Evolutionary conservation across 2,113 vertebrate genomes (phyloP).

Genomic region (Lethenteron reissneri): DNA sequence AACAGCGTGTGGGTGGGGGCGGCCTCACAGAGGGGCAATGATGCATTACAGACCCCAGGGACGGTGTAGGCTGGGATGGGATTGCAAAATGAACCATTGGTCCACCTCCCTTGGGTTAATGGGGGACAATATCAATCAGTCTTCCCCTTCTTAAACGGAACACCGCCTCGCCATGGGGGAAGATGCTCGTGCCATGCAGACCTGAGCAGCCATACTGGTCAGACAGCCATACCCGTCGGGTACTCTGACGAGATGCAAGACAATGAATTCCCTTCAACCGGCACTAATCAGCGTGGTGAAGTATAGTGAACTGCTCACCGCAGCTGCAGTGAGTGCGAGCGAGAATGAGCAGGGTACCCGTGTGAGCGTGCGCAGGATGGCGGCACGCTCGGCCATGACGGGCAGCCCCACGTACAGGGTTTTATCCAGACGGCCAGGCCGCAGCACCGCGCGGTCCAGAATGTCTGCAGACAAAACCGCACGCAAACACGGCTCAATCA

Average conservation of each 20-base stretch:
- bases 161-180: background rate
- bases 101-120: too few relatives aligned
- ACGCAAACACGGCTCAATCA: too few relatives aligned
- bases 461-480: conserved; percentile 32
- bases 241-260: too few relatives aligned
- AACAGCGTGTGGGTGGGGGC: too few relatives aligned
- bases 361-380: conserved; percentile 70
- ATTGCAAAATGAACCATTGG: too few relatives aligned
- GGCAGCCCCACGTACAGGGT: conserved; percentile 78
- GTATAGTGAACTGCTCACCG: too few relatives aligned
- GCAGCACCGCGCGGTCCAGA: conserved; percentile 67
- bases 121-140: too few relatives aligned
- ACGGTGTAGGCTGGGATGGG: too few relatives aligned
- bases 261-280: too few relatives aligned
- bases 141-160: too few relatives aligned
- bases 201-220: background rate
- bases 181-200: conserved; percentile 34
- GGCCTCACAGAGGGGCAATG: too few relatives aligned
- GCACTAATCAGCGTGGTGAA: background rate
- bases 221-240: background rate
- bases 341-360: conserved; percentile 31
- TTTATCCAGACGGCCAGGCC: conserved; percentile 76
- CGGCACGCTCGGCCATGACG: conserved; percentile 44
- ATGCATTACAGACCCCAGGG: too few relatives aligned
- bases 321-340: background rate